Percentiles rank a stretch among this genome's conserved stretches.
Conservation (phyloP, 2,113 vertebrate genomes). For the Poeciliopsis prolifica region DNA sequence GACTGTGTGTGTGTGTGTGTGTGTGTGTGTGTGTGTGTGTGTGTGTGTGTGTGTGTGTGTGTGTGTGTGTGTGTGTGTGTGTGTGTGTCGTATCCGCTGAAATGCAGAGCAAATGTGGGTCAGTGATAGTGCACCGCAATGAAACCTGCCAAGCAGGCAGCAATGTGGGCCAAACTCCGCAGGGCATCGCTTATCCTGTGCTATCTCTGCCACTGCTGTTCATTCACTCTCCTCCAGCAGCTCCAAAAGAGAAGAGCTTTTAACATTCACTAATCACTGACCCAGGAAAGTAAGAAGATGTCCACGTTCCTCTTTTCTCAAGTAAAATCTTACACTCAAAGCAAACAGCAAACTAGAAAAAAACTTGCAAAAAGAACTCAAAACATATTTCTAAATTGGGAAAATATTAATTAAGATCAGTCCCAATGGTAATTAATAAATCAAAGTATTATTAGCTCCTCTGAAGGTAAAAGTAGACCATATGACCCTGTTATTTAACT, state of each 20-base stretch:
- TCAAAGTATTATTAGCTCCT: neutral
- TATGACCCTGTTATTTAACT: too few relatives aligned
- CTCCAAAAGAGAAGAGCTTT: conserved; percentile 12
- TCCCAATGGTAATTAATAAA: neutral
- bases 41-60: conserved; percentile 6
- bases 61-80: conserved; percentile 4
- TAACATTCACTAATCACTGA: neutral
- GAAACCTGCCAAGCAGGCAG: conserved; percentile 64
- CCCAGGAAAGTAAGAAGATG: neutral
- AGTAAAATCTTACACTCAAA: neutral
- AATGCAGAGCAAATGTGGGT: conserved; percentile 69
- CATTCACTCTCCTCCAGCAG: conserved; percentile 36
- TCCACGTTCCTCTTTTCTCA: too few relatives aligned
- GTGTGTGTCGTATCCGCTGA: conserved; percentile 21
- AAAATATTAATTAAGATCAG: neutral
- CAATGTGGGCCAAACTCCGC: conserved; percentile 74
- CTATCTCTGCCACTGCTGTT: conserved; percentile 33
- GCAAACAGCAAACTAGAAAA: neutral
- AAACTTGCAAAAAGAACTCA: neutral
- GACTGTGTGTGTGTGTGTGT: conserved; percentile 8
- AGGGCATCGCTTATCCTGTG: conserved; percentile 61
- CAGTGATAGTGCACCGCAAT: conserved; percentile 58
- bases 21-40: conserved; percentile 4
- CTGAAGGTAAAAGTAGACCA: neutral
- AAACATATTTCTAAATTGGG: neutral